phyloP scores from a whole-genome alignment of 2,113 vertebrate genomes.

The Sebastes fasciatus region DNA sequence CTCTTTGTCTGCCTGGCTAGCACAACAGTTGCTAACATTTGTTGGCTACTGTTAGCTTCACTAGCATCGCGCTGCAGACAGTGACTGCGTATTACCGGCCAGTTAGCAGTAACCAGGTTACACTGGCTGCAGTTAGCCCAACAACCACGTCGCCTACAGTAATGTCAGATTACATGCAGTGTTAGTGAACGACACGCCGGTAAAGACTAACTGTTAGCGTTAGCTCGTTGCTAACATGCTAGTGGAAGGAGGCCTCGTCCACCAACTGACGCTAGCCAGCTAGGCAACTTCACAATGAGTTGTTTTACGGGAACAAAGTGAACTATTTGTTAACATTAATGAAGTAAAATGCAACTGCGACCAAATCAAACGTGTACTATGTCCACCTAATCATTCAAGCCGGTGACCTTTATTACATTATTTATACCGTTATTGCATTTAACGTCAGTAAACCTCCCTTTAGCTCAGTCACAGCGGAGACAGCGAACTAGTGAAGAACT shows the following conservation, averaged over 20 bases:
- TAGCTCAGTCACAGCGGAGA: not conserved
- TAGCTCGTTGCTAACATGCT: conserved; percentile 29
- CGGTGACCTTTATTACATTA: rapidly evolving
- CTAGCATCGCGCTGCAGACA: conserved; percentile 4
- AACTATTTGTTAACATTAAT: not conserved
- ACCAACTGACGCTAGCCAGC: not conserved
- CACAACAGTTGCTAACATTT: conserved; percentile 58
- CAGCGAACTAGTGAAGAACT: not conserved
- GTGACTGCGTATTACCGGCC: not conserved
- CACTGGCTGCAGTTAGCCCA: rapidly evolving
- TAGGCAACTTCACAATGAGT: conserved; percentile 51
- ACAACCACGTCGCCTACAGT: not conserved
- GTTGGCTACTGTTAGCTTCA: conserved; percentile 53
- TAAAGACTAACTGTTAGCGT: not conserved
- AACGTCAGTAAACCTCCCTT: not conserved
- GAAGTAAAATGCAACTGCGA: not conserved
- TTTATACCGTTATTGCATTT: not conserved
- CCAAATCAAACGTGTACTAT: rapidly evolving
- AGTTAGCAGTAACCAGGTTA: not conserved
- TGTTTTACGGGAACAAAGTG: conserved; percentile 25
- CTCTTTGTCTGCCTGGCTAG: conserved; percentile 53
- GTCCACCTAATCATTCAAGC: rapidly evolving
- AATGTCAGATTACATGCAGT: rapidly evolving
- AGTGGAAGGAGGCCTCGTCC: conserved; percentile 60
- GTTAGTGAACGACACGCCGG: rapidly evolving